These are phyloP conservation scores for Amiota communis DNA, from an alignment of 2,888 invertebrate species.

Conservation along the genomic window DNA sequence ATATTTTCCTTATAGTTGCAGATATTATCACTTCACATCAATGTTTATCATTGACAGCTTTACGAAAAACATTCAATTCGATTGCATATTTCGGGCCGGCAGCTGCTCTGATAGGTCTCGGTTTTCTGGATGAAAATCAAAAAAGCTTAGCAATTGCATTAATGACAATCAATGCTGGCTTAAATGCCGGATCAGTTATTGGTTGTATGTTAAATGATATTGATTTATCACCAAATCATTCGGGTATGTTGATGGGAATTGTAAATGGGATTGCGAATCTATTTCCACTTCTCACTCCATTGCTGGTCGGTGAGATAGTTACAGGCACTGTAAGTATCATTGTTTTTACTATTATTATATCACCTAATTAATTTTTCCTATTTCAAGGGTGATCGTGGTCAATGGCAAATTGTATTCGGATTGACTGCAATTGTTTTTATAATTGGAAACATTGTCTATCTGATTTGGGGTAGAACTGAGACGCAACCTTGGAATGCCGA, in stretches of 20 bases:
- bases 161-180: slow-evolving; percentile 74
- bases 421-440: slow-evolving; percentile 79
- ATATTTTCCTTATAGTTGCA: slow-evolving; percentile 72
- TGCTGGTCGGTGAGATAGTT: slow-evolving; percentile 75
- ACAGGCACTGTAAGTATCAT: slow-evolving; percentile 51
- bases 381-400: slow-evolving; percentile 73
- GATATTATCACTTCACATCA: slow-evolving; percentile 73
- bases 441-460: slow-evolving; percentile 80
- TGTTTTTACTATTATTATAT: background rate
- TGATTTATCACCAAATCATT: slow-evolving; percentile 79
- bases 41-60: slow-evolving; percentile 65
- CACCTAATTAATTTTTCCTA: background rate
- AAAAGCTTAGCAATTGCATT: slow-evolving; percentile 73
- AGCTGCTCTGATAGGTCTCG: slow-evolving; percentile 74
- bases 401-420: slow-evolving; percentile 86
- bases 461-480: slow-evolving; percentile 79
- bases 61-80: slow-evolving; percentile 64
- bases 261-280: slow-evolving; percentile 77
- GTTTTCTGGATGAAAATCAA: slow-evolving; percentile 72
- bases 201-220: slow-evolving; percentile 76
- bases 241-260: slow-evolving; percentile 79
- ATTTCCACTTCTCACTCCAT: slow-evolving; percentile 77
- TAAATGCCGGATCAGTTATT: slow-evolving; percentile 69
- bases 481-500: slow-evolving; percentile 82
- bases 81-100: slow-evolving; percentile 75